Evolutionary conservation across 1,140 invertebrate species (phyloP).

Genomic region (Bemisia tabaci): DNA sequence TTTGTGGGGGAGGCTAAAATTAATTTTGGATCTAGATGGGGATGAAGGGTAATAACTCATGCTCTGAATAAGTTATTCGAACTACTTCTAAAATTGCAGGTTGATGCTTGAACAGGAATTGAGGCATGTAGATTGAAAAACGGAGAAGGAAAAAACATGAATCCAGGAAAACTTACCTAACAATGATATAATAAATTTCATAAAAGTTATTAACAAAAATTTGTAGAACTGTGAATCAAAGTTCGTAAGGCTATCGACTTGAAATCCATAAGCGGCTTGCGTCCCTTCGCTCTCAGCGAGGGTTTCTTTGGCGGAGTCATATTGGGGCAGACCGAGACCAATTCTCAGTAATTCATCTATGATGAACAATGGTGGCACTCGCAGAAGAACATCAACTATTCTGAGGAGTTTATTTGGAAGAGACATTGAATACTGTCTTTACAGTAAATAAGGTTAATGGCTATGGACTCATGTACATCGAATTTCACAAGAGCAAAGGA

Average conservation of each 20-base stretch:
- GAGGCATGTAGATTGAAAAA: background rate
- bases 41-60: too few relatives aligned
- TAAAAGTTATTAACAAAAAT: slow-evolving; percentile 35
- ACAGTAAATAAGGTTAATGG: too few relatives aligned
- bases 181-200: slow-evolving; percentile 43
- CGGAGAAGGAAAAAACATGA: background rate
- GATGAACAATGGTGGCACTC: slow-evolving; percentile 18
- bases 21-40: too few relatives aligned
- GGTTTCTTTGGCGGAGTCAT: background rate
- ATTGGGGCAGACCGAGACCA: slow-evolving; percentile 12
- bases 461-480: too few relatives aligned
- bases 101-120: too few relatives aligned
- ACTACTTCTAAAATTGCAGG: too few relatives aligned
- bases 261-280: background rate
- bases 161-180: slow-evolving; percentile 34
- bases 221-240: slow-evolving; percentile 28
- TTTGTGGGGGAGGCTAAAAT: too few relatives aligned
- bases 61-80: too few relatives aligned
- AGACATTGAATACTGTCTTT: too few relatives aligned
- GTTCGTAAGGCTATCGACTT: background rate
- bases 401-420: too few relatives aligned
- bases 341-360: slow-evolving; percentile 17
- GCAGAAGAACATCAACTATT: too few relatives aligned
- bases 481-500: too few relatives aligned
- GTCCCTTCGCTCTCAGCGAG: background rate